Percentiles rank a stretch among this genome's conserved stretches.
phyloP scores from a whole-genome alignment of 2,113 vertebrate genomes.

The Lycocorax pyrrhopterus region DNA sequence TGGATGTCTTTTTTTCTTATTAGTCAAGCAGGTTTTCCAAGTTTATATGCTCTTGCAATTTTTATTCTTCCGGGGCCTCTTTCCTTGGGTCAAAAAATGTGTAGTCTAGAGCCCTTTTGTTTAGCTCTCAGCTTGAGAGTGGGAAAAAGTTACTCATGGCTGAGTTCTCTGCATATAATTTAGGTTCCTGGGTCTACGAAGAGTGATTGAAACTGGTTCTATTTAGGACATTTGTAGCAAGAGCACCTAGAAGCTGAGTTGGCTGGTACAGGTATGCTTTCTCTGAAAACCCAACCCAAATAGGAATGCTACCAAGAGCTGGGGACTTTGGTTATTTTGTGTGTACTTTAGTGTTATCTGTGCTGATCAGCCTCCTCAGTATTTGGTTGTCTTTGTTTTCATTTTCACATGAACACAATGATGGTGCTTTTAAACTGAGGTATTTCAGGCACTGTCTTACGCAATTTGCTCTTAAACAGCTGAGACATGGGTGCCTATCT shows the following conservation, averaged over 20 bases:
- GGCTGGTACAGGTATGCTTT: background rate
- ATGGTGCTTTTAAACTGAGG: slow-evolving; percentile 50
- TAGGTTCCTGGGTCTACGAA: background rate
- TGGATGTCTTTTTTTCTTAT: background rate
- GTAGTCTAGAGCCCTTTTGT: slow-evolving; percentile 47
- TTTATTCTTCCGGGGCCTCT: background rate
- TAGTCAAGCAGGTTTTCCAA: slow-evolving; percentile 40
- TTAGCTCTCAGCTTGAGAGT: slow-evolving; percentile 28
- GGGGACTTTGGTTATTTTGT: background rate
- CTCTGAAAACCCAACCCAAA: background rate
- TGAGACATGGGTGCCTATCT: slow-evolving; percentile 64
- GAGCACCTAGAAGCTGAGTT: background rate
- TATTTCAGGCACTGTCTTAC: slow-evolving; percentile 63
- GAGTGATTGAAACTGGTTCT: background rate
- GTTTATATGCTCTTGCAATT: background rate
- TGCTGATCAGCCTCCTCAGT: slow-evolving; percentile 14
- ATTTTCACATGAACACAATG: slow-evolving; percentile 62
- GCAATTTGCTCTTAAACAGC: slow-evolving; percentile 56
- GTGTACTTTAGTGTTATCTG: slow-evolving; percentile 43
- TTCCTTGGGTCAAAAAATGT: slow-evolving; percentile 43
- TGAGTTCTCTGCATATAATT: background rate
- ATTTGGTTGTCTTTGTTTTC: slow-evolving; percentile 56
- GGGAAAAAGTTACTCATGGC: slow-evolving; percentile 42
- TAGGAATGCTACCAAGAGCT: background rate
- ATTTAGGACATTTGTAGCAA: background rate